Percentiles rank a stretch among this genome's conserved stretches.
Evolutionary conservation across 2,888 invertebrate genomes (phyloP).

Genomic region (Dendrolimus houi): DNA sequence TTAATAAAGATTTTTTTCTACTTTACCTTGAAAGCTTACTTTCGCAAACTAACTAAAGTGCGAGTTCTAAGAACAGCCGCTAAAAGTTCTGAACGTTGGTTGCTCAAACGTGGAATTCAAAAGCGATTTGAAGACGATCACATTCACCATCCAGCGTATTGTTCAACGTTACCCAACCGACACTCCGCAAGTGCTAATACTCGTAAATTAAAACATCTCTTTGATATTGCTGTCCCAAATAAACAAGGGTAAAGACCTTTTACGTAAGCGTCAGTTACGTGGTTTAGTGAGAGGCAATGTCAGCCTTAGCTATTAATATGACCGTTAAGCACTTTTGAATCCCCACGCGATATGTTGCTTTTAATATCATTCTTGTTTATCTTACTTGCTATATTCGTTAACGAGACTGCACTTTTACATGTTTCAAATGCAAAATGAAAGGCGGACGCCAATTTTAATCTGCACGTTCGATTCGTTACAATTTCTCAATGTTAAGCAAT

Average conservation of each 20-base stretch:
- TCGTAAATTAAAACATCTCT: slow-evolving; percentile 63
- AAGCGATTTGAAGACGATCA: slow-evolving; percentile 37
- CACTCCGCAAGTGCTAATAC: slow-evolving; percentile 46
- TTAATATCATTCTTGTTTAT: slow-evolving; percentile 13
- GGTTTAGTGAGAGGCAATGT: slow-evolving; percentile 71
- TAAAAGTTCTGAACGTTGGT: slow-evolving; percentile 29
- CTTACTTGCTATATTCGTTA: slow-evolving; percentile 9
- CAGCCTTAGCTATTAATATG: slow-evolving; percentile 56
- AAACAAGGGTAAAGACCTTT: slow-evolving; percentile 73
- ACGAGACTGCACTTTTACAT: slow-evolving; percentile 14
- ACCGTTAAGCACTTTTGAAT: slow-evolving; percentile 40
- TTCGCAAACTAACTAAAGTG: slow-evolving; percentile 28
- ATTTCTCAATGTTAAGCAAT: slow-evolving; percentile 37
- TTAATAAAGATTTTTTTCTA: background rate
- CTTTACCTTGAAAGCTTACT: slow-evolving; percentile 16
- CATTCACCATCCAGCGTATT: slow-evolving; percentile 24
- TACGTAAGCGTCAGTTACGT: slow-evolving; percentile 66
- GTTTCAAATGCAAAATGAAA: slow-evolving; percentile 25
- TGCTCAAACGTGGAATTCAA: slow-evolving; percentile 43
- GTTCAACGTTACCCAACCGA: slow-evolving; percentile 41
- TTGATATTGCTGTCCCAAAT: slow-evolving; percentile 64
- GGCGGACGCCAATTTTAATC: slow-evolving; percentile 38
- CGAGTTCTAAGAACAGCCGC: slow-evolving; percentile 23
- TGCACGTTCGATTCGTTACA: slow-evolving; percentile 32
- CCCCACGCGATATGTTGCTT: slow-evolving; percentile 23